phyloP scores from a whole-genome alignment of 2,113 vertebrate species.

The Ginglymostoma cirratum region DNA sequence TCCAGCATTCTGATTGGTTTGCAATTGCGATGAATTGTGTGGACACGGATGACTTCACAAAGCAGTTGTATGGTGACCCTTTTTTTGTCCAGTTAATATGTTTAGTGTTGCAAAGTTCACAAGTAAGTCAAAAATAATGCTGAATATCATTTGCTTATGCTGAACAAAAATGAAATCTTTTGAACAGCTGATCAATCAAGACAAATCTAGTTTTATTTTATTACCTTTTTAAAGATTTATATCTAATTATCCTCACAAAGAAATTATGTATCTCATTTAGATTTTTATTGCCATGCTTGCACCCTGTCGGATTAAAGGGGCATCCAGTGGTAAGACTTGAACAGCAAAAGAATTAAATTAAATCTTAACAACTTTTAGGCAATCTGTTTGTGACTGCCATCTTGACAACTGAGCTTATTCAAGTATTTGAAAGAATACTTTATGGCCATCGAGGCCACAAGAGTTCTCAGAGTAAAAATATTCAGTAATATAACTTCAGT shows the following conservation, averaged over 20 bases:
- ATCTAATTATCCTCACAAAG: background rate
- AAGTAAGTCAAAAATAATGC: background rate
- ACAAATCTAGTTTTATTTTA: background rate
- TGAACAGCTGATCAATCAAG: background rate
- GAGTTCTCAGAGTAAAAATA: background rate
- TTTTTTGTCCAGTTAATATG: background rate
- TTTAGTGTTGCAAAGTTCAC: background rate
- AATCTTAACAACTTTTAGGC: background rate
- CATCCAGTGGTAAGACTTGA: background rate
- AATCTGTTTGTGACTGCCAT: background rate
- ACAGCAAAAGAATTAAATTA: background rate
- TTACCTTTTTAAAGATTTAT: background rate
- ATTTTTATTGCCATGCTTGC: background rate
- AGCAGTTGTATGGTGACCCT: background rate
- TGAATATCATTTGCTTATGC: background rate
- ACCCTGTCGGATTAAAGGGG: background rate
- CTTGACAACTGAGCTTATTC: background rate
- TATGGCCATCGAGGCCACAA: background rate
- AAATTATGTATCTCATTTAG: background rate
- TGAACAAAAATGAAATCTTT: background rate
- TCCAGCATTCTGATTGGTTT: background rate
- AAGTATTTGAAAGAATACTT: background rate
- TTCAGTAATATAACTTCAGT: background rate
- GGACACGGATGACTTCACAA: background rate
- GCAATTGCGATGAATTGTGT: background rate